These are phyloP conservation scores for Belgica antarctica DNA, from an alignment of 2,888 invertebrate genomes.

Conservation along the genomic window DNA sequence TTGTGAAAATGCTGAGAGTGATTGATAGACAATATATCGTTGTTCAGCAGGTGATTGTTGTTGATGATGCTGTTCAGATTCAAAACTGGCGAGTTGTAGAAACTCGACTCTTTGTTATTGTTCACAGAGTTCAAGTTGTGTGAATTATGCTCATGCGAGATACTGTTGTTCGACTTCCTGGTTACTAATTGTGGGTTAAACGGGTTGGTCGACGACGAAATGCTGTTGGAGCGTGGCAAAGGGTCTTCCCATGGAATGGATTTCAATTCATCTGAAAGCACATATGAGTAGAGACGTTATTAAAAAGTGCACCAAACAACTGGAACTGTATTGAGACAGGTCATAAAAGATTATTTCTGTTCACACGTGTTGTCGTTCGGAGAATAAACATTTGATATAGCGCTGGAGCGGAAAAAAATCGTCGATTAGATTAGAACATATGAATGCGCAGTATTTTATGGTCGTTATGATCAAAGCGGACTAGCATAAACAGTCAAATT, in stretches of 20 bases:
- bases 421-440: no score
- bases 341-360: no score
- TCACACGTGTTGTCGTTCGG: no score
- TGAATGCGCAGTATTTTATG: no score
- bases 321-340: neutral
- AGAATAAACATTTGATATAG: no score
- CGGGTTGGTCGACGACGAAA: conserved; percentile 49
- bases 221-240: conserved; percentile 47
- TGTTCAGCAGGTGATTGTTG: conserved; percentile 37
- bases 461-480: neutral
- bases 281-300: neutral
- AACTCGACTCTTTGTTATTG: conserved; percentile 42
- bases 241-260: conserved; percentile 78
- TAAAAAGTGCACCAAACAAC: neutral
- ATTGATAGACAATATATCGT: neutral
- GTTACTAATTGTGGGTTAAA: conserved; percentile 52
- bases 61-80: conserved; percentile 39
- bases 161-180: conserved; percentile 48
- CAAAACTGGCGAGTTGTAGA: conserved; percentile 34
- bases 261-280: conserved; percentile 72
- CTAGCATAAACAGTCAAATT: neutral
- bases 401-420: no score
- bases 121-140: conserved; percentile 37
- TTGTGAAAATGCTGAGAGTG: conserved; percentile 46
- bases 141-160: conserved; percentile 49